These are phyloP conservation scores for Hylaeus volcanicus DNA, from an alignment of 1,140 invertebrate genomes.

Conservation along the genomic window DNA sequence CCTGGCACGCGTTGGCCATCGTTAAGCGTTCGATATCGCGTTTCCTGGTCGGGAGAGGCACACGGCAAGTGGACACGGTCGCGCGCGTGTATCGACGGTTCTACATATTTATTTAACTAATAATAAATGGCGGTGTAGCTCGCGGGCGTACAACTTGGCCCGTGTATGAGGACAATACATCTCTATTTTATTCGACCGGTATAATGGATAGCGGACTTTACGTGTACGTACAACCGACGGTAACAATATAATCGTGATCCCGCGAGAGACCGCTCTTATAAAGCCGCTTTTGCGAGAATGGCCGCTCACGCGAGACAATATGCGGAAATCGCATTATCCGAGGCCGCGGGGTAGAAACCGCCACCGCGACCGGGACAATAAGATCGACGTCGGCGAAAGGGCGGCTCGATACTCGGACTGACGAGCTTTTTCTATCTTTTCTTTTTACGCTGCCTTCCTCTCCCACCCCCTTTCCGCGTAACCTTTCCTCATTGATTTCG, in stretches of 20 bases:
- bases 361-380: slow-evolving; percentile 55
- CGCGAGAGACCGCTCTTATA: slow-evolving; percentile 49
- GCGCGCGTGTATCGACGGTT: neutral
- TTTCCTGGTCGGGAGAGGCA: slow-evolving; percentile 24
- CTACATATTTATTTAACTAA: slow-evolving; percentile 50
- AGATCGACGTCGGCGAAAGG: slow-evolving; percentile 50
- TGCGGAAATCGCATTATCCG: slow-evolving; percentile 66
- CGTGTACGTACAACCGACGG: slow-evolving; percentile 29
- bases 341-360: slow-evolving; percentile 65
- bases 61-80: neutral
- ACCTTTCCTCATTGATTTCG: neutral
- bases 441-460: slow-evolving; percentile 3
- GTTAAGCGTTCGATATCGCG: neutral
- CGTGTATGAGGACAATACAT: slow-evolving; percentile 70
- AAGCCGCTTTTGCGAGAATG: slow-evolving; percentile 56
- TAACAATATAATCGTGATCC: slow-evolving; percentile 73
- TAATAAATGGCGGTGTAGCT: slow-evolving; percentile 64
- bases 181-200: slow-evolving; percentile 68
- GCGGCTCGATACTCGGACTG: slow-evolving; percentile 10
- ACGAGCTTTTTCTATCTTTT: slow-evolving; percentile 41
- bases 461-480: neutral
- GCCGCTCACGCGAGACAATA: slow-evolving; percentile 65
- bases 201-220: slow-evolving; percentile 65
- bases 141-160: slow-evolving; percentile 59
- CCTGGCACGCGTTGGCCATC: neutral